phyloP scores from a whole-genome alignment of 2,888 invertebrate genomes.

The Melikaiella ostensackeni region DNA sequence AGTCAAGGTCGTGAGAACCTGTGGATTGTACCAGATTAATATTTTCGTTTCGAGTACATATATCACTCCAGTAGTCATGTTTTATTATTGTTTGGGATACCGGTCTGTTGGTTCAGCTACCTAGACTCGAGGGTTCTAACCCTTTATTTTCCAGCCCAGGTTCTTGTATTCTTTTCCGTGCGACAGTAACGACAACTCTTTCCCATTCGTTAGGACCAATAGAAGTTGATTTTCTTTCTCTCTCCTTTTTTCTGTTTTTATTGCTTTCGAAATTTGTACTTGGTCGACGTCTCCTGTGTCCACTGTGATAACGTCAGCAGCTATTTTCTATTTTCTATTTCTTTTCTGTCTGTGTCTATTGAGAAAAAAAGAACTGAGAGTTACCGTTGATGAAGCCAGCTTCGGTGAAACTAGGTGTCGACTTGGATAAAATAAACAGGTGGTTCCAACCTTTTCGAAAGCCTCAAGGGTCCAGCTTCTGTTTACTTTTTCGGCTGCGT shows the following conservation, averaged over 20 bases:
- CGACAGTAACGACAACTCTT: neutral
- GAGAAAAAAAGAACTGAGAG: slow-evolving; percentile 3
- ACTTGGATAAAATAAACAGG: slow-evolving; percentile 70
- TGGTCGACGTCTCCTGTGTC: neutral
- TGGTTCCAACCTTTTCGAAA: slow-evolving; percentile 25
- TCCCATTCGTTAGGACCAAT: slow-evolving; percentile 16
- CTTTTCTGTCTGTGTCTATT: neutral
- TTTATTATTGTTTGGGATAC: slow-evolving; percentile 14
- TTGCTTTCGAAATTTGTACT: slow-evolving; percentile 26
- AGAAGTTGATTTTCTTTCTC: neutral
- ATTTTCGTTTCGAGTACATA: neutral
- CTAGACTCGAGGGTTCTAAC: slow-evolving; percentile 7
- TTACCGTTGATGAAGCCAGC: slow-evolving; percentile 42
- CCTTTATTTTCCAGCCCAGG: slow-evolving; percentile 1
- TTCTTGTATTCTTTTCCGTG: slow-evolving; percentile 11
- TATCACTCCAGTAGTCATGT: slow-evolving; percentile 17
- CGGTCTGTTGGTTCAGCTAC: slow-evolving; percentile 8
- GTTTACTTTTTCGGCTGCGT: slow-evolving; percentile 37
- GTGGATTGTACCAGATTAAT: slow-evolving; percentile 1
- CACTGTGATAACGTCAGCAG: neutral
- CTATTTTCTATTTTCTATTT: slow-evolving; percentile 18
- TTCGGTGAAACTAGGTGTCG: slow-evolving; percentile 51
- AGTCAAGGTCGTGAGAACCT: slow-evolving; percentile 9
- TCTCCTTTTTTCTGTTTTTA: neutral
- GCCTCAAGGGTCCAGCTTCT: slow-evolving; percentile 20